Conservation (phyloP, 2,113 vertebrate species). For the Myrmophylax atrothorax region DNA sequence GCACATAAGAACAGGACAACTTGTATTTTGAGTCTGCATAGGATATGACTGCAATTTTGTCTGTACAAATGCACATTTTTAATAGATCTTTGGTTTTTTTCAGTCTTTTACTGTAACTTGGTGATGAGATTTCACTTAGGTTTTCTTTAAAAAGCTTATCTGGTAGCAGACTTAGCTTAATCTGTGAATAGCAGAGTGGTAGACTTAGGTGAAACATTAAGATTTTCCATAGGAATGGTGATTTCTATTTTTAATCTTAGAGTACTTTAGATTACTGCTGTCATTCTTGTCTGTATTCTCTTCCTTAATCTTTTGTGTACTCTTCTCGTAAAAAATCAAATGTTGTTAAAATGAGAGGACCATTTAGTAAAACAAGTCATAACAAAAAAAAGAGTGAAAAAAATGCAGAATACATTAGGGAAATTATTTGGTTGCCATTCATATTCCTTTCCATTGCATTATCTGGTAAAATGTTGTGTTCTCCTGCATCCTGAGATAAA, state of each 20-base stretch:
- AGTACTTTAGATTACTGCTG: neutral
- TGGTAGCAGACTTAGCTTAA: neutral
- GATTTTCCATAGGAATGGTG: neutral
- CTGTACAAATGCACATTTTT: neutral
- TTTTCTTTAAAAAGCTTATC: neutral
- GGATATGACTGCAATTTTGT: neutral
- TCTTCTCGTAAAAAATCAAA: neutral
- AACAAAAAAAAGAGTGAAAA: neutral
- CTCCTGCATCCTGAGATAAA: neutral
- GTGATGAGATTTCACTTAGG: neutral
- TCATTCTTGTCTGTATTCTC: neutral
- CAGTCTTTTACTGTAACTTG: neutral
- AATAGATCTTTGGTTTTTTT: neutral
- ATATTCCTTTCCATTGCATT: neutral
- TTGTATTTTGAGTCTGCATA: neutral
- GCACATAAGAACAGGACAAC: rapidly evolving
- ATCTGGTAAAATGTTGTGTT: neutral
- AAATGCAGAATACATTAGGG: neutral
- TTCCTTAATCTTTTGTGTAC: neutral
- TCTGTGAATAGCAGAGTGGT: neutral
- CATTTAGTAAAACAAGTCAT: neutral
- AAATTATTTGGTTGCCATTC: neutral
- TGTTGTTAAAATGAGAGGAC: neutral
- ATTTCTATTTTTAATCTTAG: neutral
- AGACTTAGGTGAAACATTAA: neutral